Evolutionary conservation across 2,113 vertebrate genomes (phyloP), one percentile per base, ranked within the genome.

Genomic region (Cyanoliseus patagonus): DNA sequence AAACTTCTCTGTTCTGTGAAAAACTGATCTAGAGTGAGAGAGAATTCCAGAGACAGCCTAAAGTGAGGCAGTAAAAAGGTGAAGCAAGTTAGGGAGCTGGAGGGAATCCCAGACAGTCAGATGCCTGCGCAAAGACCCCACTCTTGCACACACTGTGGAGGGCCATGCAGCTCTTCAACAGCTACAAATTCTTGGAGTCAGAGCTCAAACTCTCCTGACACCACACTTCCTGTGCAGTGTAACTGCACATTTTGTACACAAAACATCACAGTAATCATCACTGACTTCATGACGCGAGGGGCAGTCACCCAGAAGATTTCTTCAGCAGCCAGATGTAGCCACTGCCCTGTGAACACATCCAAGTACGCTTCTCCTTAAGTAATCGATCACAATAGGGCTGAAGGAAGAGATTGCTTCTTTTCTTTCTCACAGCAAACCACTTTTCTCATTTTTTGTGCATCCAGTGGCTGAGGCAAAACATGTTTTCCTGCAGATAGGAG

Each of bases 401-500:
- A 85, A 90, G 47, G 42, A 95, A 90, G 42, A 61, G 33, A 19
- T 44, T 52, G 1, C 11, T 74, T 37, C 68, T 55, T n/a, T 55
- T 33, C 3, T 72, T 85, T 90, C 69, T 47, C 74, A 61, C 30
- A 90, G 57, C 14, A 82, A 86, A 81, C 70, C 42, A 64, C 35
- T 91, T 69, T 73, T 92, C 59, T 85, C 15, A 69, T 83, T 92
- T 83, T 41, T 94, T 83, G 52, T 83, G 47, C 69, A 92, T 53
- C 62, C 49, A 89, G 35, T 57, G 41, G 67, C 66, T 92, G 57
- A 83, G 66, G 13, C 75, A 61, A 95, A 90, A 62, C 4, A 41
- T 72, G 4, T 94, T 95, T 85, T 96, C 37, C 72, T 88, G 70
- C 75, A 95, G 85, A 95, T 93, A 88, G 0, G 51, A 81, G 75